Percentiles rank a stretch among this genome's conserved stretches.
Evolutionary conservation across 2,113 vertebrate genomes (phyloP).

Genomic region (Leptobrachium leishanense): DNA sequence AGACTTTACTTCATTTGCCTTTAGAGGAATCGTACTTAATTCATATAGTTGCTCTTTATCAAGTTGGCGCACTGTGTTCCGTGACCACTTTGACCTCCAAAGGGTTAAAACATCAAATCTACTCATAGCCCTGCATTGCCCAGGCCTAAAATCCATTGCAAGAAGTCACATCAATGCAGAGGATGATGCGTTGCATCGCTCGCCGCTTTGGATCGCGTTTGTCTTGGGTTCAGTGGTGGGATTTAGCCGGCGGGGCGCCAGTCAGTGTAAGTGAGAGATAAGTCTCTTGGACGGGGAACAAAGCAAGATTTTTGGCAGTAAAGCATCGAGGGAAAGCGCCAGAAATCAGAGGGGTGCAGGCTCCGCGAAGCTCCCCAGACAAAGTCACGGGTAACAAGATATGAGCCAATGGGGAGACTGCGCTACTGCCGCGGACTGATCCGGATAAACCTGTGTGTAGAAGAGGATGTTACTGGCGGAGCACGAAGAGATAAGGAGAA

Average conservation of each 20-base stretch:
- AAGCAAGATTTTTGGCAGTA: conserved; percentile 41
- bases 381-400: conserved; percentile 38
- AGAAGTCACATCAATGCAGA: conserved; percentile 23
- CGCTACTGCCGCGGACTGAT: conserved; percentile 20
- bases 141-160: conserved; percentile 10
- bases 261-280: conserved; percentile 44
- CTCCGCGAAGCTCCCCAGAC: conserved; percentile 15
- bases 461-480: conserved; percentile 38
- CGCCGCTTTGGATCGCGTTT: conserved; percentile 7
- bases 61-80: too few relatives aligned
- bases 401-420: conserved; percentile 34
- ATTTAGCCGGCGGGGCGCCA: conserved; percentile 37
- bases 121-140: not conserved
- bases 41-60: too few relatives aligned
- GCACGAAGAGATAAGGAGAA: conserved; percentile 30
- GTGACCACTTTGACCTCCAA: not conserved
- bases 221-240: conserved; percentile 29
- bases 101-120: not conserved
- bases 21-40: too few relatives aligned
- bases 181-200: not conserved
- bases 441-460: conserved; percentile 34
- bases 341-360: conserved; percentile 38
- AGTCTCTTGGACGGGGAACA: conserved; percentile 44
- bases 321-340: conserved; percentile 29
- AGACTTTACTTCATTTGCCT: too few relatives aligned